These are phyloP conservation scores for Cyprinella venusta DNA, from an alignment of 2,797 vertebrate species.

Conservation along the genomic window DNA sequence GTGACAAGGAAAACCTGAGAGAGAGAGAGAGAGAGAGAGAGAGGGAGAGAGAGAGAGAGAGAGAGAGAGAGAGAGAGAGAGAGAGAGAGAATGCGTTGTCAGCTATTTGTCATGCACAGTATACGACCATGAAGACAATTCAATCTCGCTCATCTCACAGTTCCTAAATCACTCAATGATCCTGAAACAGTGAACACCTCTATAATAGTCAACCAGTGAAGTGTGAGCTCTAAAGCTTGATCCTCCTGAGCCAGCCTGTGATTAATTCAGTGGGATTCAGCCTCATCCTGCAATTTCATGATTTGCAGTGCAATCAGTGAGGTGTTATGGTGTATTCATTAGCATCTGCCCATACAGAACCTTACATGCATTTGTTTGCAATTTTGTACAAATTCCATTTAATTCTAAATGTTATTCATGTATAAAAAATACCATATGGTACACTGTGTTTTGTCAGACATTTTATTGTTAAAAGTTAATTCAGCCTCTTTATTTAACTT, in stretches of 20 bases:
- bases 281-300: constrained; percentile 9
- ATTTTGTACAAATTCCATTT: background rate
- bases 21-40: background rate
- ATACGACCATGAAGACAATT: constrained; percentile 32
- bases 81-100: background rate
- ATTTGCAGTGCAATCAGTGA: constrained; percentile 21
- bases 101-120: constrained; percentile 51
- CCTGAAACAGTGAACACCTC: constrained; percentile 38
- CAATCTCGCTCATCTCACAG: constrained; percentile 44
- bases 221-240: constrained; percentile 38
- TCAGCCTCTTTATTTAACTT: background rate
- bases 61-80: too few relatives aligned
- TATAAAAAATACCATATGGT: too few relatives aligned
- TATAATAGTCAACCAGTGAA: constrained; percentile 36
- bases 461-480: too few relatives aligned
- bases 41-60: too few relatives aligned
- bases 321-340: background rate
- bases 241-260: constrained; percentile 28
- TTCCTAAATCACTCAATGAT: constrained; percentile 46
- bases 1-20: background rate
- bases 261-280: constrained; percentile 43
- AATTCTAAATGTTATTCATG: too few relatives aligned
- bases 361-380: background rate
- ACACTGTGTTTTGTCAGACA: too few relatives aligned
- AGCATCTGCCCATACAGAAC: background rate